A percentile compares a stretch with the other conserved stretches of the same genome.
Conservation (phyloP, 1,140 invertebrate genomes). For the Oreohelix idahoensis region DNA sequence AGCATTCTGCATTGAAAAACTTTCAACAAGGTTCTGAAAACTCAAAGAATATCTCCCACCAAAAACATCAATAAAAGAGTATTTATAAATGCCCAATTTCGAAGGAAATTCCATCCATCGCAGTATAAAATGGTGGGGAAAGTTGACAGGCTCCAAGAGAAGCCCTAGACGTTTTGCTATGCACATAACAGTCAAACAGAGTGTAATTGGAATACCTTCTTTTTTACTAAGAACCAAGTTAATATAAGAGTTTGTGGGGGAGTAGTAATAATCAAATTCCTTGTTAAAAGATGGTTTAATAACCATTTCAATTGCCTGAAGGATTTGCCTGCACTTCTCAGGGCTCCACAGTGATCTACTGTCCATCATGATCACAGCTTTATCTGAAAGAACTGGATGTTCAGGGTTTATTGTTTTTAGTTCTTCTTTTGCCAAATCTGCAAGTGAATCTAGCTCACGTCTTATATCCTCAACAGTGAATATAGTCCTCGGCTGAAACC, state of each 20-base stretch:
- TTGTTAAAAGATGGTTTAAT: conserved; percentile 10
- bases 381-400: background rate
- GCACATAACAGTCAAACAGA: conserved; percentile 11
- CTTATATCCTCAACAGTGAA: conserved; percentile 15
- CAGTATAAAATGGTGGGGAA: conserved; percentile 18
- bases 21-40: conserved; percentile 5
- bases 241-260: conserved; percentile 4
- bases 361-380: background rate
- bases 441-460: conserved; percentile 15
- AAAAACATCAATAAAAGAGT: conserved; percentile 28
- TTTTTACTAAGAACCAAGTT: conserved; percentile 16
- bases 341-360: conserved; percentile 16
- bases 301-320: conserved; percentile 13
- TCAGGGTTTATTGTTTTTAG: background rate
- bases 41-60: background rate
- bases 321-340: conserved; percentile 1
- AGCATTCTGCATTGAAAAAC: background rate
- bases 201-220: conserved; percentile 27
- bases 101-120: conserved; percentile 21
- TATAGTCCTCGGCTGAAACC: background rate
- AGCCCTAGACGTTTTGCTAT: conserved; percentile 19
- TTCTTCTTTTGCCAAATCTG: background rate
- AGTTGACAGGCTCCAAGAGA: conserved; percentile 28
- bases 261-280: background rate
- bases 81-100: conserved; percentile 1